phyloP scores from a whole-genome alignment of 1,140 invertebrate species.

The Triops cancriformis region DNA sequence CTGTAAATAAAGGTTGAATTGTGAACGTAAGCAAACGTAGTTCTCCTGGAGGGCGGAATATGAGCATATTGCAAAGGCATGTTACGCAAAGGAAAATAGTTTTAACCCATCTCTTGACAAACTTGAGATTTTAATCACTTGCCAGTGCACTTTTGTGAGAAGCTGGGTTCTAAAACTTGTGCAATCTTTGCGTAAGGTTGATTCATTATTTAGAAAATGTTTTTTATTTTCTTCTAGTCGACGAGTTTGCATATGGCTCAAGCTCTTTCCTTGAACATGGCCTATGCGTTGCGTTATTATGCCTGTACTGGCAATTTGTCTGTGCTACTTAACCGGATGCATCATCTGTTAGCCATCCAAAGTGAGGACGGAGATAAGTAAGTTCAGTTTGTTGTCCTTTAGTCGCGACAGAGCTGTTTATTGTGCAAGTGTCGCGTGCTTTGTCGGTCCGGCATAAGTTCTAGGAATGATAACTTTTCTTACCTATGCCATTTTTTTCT shows the following conservation, averaged over 20 bases:
- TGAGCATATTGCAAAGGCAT: too few relatives aligned
- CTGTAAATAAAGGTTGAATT: too few relatives aligned
- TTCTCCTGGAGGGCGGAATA: too few relatives aligned
- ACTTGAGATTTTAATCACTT: background rate
- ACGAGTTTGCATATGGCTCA: background rate
- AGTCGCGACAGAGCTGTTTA: background rate
- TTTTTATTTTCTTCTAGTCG: background rate
- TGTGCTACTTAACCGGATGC: slow-evolving; percentile 16
- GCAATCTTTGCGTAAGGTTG: too few relatives aligned
- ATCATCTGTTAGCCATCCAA: slow-evolving; percentile 23
- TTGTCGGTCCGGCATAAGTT: background rate
- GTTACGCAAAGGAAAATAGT: too few relatives aligned
- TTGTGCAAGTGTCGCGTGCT: background rate
- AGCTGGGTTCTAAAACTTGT: too few relatives aligned
- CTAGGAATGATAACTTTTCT: background rate
- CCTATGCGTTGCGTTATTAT: slow-evolving; percentile 15
- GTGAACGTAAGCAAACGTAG: too few relatives aligned
- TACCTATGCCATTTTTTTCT: slow-evolving; percentile 34
- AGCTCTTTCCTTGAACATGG: slow-evolving; percentile 17
- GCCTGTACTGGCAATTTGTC: slow-evolving; percentile 18
- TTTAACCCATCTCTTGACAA: background rate
- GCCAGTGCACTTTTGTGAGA: too few relatives aligned
- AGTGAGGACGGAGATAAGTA: slow-evolving; percentile 29
- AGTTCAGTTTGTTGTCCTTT: background rate
- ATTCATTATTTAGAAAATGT: background rate